Conservation (phyloP, 2,113 vertebrate genomes). For the Engystomops pustulosus region DNA sequence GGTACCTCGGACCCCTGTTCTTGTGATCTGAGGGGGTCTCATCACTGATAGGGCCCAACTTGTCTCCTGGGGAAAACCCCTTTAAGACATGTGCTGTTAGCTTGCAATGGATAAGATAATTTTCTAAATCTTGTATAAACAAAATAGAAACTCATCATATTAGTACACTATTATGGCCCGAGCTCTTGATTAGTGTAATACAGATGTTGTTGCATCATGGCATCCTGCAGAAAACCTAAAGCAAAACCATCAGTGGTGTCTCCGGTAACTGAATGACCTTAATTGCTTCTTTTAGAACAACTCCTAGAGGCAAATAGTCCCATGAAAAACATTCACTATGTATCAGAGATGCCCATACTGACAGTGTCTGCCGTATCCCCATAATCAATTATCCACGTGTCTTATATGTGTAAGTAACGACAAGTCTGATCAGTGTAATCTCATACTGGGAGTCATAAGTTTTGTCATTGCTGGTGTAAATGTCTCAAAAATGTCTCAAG, state of each 20-base stretch:
- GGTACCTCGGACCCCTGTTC: too few species aligned
- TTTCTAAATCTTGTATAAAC: neutral
- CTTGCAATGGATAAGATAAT: neutral
- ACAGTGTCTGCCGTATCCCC: neutral
- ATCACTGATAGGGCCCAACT: too few species aligned
- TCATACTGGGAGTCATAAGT: neutral
- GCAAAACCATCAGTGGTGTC: neutral
- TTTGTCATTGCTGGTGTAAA: neutral
- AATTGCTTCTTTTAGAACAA: neutral
- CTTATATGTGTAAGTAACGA: neutral
- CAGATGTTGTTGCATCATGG: neutral
- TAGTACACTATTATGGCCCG: too few species aligned
- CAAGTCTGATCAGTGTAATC: neutral
- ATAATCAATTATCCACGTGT: slow-evolving; percentile 18
- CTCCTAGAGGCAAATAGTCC: neutral
- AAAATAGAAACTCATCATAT: too few species aligned
- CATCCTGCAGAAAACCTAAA: neutral
- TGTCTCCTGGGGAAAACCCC: too few species aligned
- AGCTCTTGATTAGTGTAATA: too few species aligned
- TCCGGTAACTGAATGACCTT: neutral
- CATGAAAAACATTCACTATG: neutral
- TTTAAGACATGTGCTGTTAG: too few species aligned
- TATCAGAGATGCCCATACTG: slow-evolving; percentile 22
- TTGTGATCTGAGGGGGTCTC: too few species aligned
- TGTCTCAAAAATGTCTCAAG: too few species aligned